Evolutionary conservation across 2,113 vertebrate genomes (phyloP).

Genomic region (Patagioenas fasciata): DNA sequence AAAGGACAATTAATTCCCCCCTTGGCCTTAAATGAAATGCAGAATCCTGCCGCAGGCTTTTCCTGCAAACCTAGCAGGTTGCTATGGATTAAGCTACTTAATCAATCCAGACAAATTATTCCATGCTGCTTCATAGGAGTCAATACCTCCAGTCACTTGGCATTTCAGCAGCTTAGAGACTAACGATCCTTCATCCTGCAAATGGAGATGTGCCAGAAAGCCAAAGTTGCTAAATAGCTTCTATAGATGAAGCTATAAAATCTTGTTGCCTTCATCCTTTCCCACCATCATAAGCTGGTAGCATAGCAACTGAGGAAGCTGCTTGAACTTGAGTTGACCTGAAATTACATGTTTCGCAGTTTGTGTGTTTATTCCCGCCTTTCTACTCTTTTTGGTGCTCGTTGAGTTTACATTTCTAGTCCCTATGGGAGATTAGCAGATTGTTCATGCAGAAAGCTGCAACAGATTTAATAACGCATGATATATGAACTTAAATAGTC

Average conservation of each 20-base stretch:
- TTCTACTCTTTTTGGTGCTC: background rate
- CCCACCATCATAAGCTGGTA: slow-evolving; percentile 47
- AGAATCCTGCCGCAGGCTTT: slow-evolving; percentile 52
- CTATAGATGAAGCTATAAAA: slow-evolving; percentile 33
- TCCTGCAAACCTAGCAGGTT: slow-evolving; percentile 37
- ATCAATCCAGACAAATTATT: slow-evolving; percentile 61
- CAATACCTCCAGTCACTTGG: slow-evolving; percentile 55
- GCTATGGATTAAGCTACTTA: slow-evolving; percentile 61
- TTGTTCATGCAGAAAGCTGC: slow-evolving; percentile 53
- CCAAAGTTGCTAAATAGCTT: slow-evolving; percentile 59
- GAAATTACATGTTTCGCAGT: slow-evolving; percentile 40
- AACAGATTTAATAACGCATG: slow-evolving; percentile 46
- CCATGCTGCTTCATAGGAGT: slow-evolving; percentile 41
- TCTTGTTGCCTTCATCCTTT: slow-evolving; percentile 16
- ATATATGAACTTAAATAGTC: slow-evolving; percentile 8
- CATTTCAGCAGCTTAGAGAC: slow-evolving; percentile 64
- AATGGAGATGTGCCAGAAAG: slow-evolving; percentile 37
- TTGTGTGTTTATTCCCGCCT: slow-evolving; percentile 18
- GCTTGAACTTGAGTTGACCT: slow-evolving; percentile 49
- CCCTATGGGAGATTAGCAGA: slow-evolving; percentile 46
- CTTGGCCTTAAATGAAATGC: slow-evolving; percentile 34
- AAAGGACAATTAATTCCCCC: background rate
- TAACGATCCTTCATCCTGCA: slow-evolving; percentile 30
- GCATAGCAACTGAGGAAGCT: slow-evolving; percentile 70
- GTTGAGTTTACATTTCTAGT: slow-evolving; percentile 37